phyloP scores from a whole-genome alignment of 23 tunicate genomes.

The Ascidia mentula region DNA sequence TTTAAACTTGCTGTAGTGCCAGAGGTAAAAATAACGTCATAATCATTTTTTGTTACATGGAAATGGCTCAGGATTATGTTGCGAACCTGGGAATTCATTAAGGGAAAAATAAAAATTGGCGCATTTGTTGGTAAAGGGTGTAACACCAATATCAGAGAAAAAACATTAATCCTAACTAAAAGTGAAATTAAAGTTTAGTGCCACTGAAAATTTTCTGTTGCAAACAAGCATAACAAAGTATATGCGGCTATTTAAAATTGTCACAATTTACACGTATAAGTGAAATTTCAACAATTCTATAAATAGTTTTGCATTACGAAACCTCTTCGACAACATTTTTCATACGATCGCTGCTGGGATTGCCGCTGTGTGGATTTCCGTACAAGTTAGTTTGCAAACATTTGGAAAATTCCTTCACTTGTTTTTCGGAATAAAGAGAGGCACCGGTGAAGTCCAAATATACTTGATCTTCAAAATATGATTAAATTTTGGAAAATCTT shows the following conservation, averaged over 20 bases:
- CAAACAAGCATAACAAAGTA: no score
- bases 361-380: slow-evolving; percentile 43
- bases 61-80: slow-evolving; percentile 10
- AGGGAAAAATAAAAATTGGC: no score
- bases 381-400: neutral
- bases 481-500: neutral
- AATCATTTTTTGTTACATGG: slow-evolving; percentile 34
- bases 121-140: no score
- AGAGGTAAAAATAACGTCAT: slow-evolving; percentile 36
- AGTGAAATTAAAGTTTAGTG: no score
- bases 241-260: no score
- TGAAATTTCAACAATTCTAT: no score
- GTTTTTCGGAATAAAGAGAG: slow-evolving; percentile 12
- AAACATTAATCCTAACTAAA: no score
- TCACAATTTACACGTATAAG: no score
- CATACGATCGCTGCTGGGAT: neutral
- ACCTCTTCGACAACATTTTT: neutral
- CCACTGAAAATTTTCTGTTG: no score
- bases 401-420: neutral
- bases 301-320: no score
- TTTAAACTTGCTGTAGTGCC: slow-evolving; percentile 35
- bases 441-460: slow-evolving; percentile 38
- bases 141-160: no score
- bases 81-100: slow-evolving; percentile 16
- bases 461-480: slow-evolving; percentile 19